These are phyloP conservation scores for Hipparchia sbordonii DNA, from an alignment of 2,888 invertebrate genomes.

Conservation along the genomic window DNA sequence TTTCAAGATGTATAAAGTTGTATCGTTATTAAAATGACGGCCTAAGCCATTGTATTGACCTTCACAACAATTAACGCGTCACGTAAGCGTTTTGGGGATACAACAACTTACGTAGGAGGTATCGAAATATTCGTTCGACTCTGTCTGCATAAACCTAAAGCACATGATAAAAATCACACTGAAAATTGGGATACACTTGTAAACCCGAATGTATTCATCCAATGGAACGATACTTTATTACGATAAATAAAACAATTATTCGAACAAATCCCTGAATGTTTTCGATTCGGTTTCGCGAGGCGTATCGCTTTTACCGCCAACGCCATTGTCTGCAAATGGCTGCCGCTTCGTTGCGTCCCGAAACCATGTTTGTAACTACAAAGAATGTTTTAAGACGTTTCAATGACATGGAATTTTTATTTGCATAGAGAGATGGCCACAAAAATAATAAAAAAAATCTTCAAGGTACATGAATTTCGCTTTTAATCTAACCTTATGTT, in stretches of 20 bases:
- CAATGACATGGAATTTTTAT: conserved; percentile 59
- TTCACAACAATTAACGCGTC: no score
- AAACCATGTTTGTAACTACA: conserved; percentile 57
- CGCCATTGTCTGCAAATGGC: conserved; percentile 78
- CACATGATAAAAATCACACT: no score
- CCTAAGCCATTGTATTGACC: no score
- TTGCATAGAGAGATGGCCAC: conserved; percentile 51
- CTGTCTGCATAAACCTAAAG: no score
- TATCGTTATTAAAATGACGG: no score
- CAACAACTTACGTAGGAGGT: no score
- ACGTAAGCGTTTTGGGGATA: no score
- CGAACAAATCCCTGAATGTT: conserved; percentile 60
- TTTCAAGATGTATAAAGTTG: no score
- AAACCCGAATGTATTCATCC: conserved; percentile 27
- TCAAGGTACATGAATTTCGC: background rate
- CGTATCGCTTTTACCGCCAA: conserved; percentile 64
- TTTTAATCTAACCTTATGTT: background rate
- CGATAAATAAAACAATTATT: conserved; percentile 52
- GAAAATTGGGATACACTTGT: conserved; percentile 20
- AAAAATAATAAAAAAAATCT: conserved; percentile 41
- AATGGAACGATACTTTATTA: conserved; percentile 36
- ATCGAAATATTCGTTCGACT: no score
- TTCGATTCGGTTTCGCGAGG: conserved; percentile 49
- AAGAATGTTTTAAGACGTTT: conserved; percentile 58
- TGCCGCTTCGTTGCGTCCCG: conserved; percentile 64